phyloP scores from a whole-genome alignment of 1,140 invertebrate genomes.

The Aricia agestis region DNA sequence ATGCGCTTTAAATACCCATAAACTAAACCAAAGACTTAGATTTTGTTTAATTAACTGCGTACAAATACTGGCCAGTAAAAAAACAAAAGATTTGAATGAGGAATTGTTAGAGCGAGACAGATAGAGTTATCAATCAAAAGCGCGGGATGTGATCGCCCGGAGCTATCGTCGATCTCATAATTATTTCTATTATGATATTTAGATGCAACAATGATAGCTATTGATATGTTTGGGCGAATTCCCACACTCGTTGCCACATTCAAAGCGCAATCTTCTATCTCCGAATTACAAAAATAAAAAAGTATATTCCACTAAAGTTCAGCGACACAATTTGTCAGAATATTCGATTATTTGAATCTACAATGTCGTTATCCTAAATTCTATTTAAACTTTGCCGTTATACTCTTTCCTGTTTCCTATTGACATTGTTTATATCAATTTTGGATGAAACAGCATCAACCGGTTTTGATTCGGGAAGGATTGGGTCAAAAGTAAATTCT shows the following conservation, averaged over 20 bases:
- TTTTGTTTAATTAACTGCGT: constrained; percentile 15
- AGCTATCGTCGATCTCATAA: constrained; percentile 63
- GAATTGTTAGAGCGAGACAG: constrained; percentile 34
- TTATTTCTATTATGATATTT: constrained; percentile 74
- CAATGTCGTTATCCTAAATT: too few species aligned
- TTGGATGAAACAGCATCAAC: neutral
- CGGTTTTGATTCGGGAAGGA: neutral
- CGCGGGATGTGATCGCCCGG: constrained; percentile 58
- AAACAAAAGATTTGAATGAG: neutral
- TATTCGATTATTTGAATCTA: too few species aligned
- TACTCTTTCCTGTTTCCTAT: too few species aligned
- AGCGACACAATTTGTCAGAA: too few species aligned
- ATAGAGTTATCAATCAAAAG: constrained; percentile 66
- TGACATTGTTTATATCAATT: neutral
- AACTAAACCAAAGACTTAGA: neutral
- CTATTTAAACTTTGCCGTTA: too few species aligned
- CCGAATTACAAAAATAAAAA: too few species aligned
- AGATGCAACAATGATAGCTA: constrained; percentile 4
- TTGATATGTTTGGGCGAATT: constrained; percentile 45
- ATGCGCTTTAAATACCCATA: neutral
- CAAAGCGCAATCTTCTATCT: neutral
- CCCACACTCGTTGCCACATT: constrained; percentile 41
- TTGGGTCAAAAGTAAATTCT: neutral
- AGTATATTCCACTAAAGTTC: too few species aligned
- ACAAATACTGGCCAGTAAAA: constrained; percentile 1